Base-by-base conservation (phyloP, 2,888 invertebrate species). In the Clitarchus hookeri region DNA sequence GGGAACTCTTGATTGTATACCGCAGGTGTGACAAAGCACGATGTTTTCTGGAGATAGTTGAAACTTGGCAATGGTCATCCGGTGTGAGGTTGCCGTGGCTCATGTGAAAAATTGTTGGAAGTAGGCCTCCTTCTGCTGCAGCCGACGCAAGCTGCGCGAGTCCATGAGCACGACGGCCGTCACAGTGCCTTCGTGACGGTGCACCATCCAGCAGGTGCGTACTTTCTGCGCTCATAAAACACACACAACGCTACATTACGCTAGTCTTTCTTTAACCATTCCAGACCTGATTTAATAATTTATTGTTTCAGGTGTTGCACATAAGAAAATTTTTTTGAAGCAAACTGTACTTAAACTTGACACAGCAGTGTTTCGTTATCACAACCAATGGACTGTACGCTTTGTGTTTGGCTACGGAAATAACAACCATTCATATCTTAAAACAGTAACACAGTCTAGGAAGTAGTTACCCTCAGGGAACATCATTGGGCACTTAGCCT, bases 41-140 rank as follows among this genome's bases (percentile, higher is more conserved):
- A 82, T 82, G 16, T 27, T 9, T 13, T 82, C 27, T 16, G 6
- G 44, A 27, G 82, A 82, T 12, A n/a, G 27, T 26, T 44, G 65
- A 54, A 12, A 54, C 13, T 27, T 6, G 84, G 12, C 26, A 84
- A n/a, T 48, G 84, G 16, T 84, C 23, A 19, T 44, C 13, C 6
- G 23, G 23, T 25, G 36, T 83, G 44, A 25, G n/a, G 65, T 65
- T 11, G 65, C n/a, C 3, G 65, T 65, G 19, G 48, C 12, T 65
- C 82, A 82, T 26, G 27, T 19, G 82, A 82, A 82, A 36, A 23
- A 82, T 23, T 82, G 36, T 36, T 82, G 82, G 44, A 82, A 82
- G 82, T 82, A 82, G 36, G 82, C 82, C 23, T 82, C 82, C 36
- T 82, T 82, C 36, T 82, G 16, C 82, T 82, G 82, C 44, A 82